Evolutionary conservation across 2,113 vertebrate genomes (phyloP), one percentile per base, ranked within the genome.

Genomic region (Scomber scombrus): DNA sequence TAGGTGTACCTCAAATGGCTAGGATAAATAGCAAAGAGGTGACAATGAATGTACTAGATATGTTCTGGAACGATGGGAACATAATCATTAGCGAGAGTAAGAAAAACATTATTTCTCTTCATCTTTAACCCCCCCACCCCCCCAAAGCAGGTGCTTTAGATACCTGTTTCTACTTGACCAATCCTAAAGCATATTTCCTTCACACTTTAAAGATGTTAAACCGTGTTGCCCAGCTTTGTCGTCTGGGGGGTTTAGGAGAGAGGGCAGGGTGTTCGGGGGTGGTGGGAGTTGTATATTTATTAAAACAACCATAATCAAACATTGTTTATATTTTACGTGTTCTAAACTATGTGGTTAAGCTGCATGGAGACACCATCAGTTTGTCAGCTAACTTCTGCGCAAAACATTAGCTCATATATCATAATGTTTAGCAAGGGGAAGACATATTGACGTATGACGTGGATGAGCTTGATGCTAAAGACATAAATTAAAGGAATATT

Each of bases 21-120:
- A 93, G 94, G 94, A 93, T 91, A 94, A 95, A 95, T 93, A 93
- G 95, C 93, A 95, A 97, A 95, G 94, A 96, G 95, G 96, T 96
- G 96, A 96, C 93, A 93, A 96, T 98, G 97, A 98, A 98, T 98
- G 97, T 98, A 98, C 95, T 92, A 88, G 95, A 95, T 94, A 92
- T 95, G 93, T 96, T 95, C 92, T 95, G 89, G 93, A 89, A 80
- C 90, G 86, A 93, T 94, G 95, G 95, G 94, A 94, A 93, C 93
- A 94, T 94, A 93, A 94, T 95, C 95, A 75, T 70, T n/a, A 87
- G 51, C 84, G 75, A 86, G 78, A 82, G 64, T 80, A 40, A 40
- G 7, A 40, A 81, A 80, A 82, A 63, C 21, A 18, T 73, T 54
- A 10, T 71, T 56, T 64, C 12, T 71, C 58, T 60, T 54, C 3